phyloP scores from a whole-genome alignment of 2,888 invertebrate genomes.

The Cephus rjabovi region DNA sequence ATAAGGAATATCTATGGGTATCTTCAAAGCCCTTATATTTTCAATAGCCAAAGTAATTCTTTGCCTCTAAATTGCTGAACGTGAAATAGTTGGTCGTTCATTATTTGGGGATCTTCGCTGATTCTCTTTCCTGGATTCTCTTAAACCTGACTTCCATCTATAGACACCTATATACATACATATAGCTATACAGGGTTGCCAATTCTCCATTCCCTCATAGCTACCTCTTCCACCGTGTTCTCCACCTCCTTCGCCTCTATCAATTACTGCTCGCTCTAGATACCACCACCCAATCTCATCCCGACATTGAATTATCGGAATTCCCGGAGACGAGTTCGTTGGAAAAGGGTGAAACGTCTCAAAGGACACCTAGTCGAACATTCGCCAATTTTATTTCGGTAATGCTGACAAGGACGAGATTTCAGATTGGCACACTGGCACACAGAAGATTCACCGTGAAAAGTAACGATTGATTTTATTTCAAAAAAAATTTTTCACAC shows the following conservation, averaged over 20 bases:
- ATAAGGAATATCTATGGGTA: too few species aligned
- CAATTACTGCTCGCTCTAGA: conserved; percentile 36
- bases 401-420: too few species aligned
- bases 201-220: neutral
- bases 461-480: too few species aligned
- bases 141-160: neutral
- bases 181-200: neutral
- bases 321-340: conserved; percentile 26
- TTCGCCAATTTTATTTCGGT: too few species aligned
- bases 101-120: neutral
- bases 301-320: conserved; percentile 45
- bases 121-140: neutral
- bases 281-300: conserved; percentile 36
- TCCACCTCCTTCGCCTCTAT: conserved; percentile 30
- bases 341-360: conserved; percentile 6
- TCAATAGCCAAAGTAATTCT: neutral
- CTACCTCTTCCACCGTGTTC: neutral
- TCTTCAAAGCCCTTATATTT: too few species aligned
- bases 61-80: neutral
- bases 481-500: rapidly evolving
- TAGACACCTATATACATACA: neutral
- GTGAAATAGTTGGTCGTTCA: conserved; percentile 1
- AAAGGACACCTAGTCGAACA: too few species aligned
- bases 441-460: too few species aligned
- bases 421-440: too few species aligned